These are phyloP conservation scores for Aleiodes testaceus DNA, from an alignment of 2,888 invertebrate species.

Conservation along the genomic window DNA sequence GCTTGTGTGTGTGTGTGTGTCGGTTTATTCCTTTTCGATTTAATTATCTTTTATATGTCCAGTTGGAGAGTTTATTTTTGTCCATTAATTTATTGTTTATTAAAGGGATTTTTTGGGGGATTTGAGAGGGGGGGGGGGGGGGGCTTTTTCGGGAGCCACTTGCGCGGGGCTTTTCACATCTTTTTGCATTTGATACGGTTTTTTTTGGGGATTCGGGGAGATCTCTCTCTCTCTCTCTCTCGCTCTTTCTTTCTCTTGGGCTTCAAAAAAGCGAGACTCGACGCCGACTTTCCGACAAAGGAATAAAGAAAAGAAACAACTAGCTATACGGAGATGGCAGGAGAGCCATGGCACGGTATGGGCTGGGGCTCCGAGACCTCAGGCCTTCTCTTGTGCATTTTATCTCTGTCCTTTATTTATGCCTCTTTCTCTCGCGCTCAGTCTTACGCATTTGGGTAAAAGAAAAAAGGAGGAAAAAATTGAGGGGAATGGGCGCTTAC, in stretches of 20 bases:
- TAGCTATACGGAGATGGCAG: conserved; percentile 61
- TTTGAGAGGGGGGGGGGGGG: no score
- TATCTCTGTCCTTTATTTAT: background rate
- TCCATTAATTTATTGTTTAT: background rate
- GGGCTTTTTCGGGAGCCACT: no score
- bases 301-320: conserved; percentile 72
- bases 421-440: conserved; percentile 43
- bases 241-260: conserved; percentile 44
- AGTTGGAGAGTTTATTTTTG: background rate
- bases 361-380: conserved; percentile 52
- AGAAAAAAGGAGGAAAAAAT: conserved; percentile 26
- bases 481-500: conserved; percentile 51
- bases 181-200: no score
- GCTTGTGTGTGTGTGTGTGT: conserved; percentile 40
- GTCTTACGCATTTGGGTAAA: conserved; percentile 36
- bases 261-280: conserved; percentile 66
- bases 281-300: conserved; percentile 72
- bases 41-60: conserved; percentile 49
- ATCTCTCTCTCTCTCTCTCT: conserved; percentile 18
- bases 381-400: conserved; percentile 59
- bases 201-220: background rate
- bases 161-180: no score
- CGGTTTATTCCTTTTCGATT: conserved; percentile 53
- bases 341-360: conserved; percentile 52
- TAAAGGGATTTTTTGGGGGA: background rate